phyloP scores from a whole-genome alignment of 2,113 vertebrate genomes.

The Siphamia tubifer region DNA sequence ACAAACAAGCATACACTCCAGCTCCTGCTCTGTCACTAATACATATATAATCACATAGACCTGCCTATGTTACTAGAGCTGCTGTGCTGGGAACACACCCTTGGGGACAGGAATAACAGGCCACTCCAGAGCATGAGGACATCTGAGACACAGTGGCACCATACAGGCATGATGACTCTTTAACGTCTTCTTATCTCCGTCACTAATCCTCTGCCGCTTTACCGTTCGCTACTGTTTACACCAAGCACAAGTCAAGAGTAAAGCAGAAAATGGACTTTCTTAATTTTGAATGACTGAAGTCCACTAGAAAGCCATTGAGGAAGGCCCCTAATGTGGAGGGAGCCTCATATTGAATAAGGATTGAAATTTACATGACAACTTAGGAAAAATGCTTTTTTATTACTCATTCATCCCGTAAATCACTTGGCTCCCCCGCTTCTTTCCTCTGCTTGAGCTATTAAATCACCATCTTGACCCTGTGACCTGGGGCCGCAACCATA shows the following conservation, averaged over 20 bases:
- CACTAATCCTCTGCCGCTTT: constrained; percentile 27
- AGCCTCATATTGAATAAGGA: constrained; percentile 53
- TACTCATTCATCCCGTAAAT: constrained; percentile 81
- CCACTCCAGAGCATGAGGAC: constrained; percentile 70
- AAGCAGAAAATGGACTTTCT: constrained; percentile 59
- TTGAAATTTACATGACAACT: constrained; percentile 79
- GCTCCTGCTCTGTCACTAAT: constrained; percentile 10
- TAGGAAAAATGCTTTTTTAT: constrained; percentile 83
- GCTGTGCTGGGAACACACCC: constrained; percentile 71
- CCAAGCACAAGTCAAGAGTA: constrained; percentile 59
- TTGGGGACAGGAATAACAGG: constrained; percentile 81
- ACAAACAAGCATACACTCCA: neutral
- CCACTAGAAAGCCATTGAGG: constrained; percentile 66
- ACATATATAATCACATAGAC: constrained; percentile 20
- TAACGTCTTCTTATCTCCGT: constrained; percentile 59
- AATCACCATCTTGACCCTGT: constrained; percentile 84
- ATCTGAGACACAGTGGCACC: constrained; percentile 75
- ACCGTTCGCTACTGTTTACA: constrained; percentile 58
- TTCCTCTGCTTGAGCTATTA: constrained; percentile 80
- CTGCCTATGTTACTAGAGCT: constrained; percentile 51
- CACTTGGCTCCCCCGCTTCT: constrained; percentile 69
- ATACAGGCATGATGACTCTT: constrained; percentile 54
- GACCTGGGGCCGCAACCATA: constrained; percentile 79
- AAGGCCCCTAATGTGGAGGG: constrained; percentile 41
- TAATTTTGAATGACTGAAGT: constrained; percentile 50